Percentiles rank a stretch among this genome's conserved stretches.
These are phyloP conservation scores for Mallotus villosus DNA, from an alignment of 2,797 vertebrate species.

Conservation along the genomic window DNA sequence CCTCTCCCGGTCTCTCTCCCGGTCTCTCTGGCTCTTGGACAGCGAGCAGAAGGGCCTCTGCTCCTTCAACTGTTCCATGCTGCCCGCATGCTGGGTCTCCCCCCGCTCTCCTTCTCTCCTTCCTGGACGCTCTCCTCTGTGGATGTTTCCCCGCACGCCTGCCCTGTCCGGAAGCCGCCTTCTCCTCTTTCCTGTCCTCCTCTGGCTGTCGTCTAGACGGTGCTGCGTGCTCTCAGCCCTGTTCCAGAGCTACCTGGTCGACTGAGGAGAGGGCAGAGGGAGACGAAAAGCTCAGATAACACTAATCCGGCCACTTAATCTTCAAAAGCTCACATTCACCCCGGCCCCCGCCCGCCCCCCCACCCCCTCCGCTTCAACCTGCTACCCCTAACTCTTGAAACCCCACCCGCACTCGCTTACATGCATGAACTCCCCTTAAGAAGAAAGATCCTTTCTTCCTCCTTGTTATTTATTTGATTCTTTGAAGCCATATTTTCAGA, in stretches of 20 bases:
- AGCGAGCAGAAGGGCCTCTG: conserved; percentile 97
- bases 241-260: conserved; percentile 73
- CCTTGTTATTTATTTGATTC: neutral
- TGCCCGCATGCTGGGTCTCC: conserved; percentile 88
- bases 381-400: conserved; percentile 40
- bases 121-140: neutral
- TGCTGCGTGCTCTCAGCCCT: conserved; percentile 61
- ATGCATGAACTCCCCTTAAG: conserved; percentile 49
- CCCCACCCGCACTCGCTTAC: conserved; percentile 50
- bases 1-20: conserved; percentile 73
- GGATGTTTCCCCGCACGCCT: neutral
- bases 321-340: conserved; percentile 66
- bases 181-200: conserved; percentile 27
- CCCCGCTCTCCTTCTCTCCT: conserved; percentile 18
- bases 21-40: conserved; percentile 92
- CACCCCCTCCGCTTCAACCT: conserved; percentile 20
- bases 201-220: conserved; percentile 33
- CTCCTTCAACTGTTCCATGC: conserved; percentile 98
- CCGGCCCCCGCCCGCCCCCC: conserved; percentile 17
- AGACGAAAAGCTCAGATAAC: conserved; percentile 61
- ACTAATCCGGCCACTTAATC: conserved; percentile 74
- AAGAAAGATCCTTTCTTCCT: conserved; percentile 23
- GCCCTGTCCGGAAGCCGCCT: conserved; percentile 30
- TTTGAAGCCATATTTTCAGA: neutral
- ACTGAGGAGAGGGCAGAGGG: conserved; percentile 36